Conservation (phyloP, 1,140 invertebrate species). For the Fopius arisanus region DNA sequence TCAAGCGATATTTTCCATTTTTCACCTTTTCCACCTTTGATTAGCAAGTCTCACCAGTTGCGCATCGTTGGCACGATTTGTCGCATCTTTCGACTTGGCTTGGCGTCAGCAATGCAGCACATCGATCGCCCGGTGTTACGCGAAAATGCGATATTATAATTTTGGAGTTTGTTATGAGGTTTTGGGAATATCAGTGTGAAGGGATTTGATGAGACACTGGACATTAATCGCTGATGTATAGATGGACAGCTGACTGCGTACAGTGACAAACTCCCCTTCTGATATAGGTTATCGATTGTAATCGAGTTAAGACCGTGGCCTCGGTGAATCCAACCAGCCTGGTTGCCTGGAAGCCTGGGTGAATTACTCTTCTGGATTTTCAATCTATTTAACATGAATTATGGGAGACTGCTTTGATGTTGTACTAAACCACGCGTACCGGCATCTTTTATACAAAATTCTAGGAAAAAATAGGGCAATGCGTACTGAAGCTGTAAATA, state of each 20-base stretch:
- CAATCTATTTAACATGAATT: neutral
- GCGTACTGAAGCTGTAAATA: too few species aligned
- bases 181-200: neutral
- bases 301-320: constrained; percentile 17
- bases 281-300: constrained; percentile 24
- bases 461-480: too few species aligned
- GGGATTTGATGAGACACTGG: neutral
- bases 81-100: constrained; percentile 17
- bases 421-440: too few species aligned
- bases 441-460: too few species aligned
- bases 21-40: neutral
- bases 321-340: constrained; percentile 18
- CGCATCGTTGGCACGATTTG: constrained; percentile 20
- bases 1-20: too few species aligned
- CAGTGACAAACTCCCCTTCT: neutral
- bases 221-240: neutral
- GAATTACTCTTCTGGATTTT: neutral
- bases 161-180: neutral
- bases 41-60: constrained; percentile 23
- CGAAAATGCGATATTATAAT: neutral
- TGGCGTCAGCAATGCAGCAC: constrained; percentile 13
- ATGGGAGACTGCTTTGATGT: too few species aligned
- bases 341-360: neutral
- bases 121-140: constrained; percentile 15
- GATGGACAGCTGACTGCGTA: neutral